Conservation (phyloP, 2,888 invertebrate genomes). For the Blomia tropicalis region DNA sequence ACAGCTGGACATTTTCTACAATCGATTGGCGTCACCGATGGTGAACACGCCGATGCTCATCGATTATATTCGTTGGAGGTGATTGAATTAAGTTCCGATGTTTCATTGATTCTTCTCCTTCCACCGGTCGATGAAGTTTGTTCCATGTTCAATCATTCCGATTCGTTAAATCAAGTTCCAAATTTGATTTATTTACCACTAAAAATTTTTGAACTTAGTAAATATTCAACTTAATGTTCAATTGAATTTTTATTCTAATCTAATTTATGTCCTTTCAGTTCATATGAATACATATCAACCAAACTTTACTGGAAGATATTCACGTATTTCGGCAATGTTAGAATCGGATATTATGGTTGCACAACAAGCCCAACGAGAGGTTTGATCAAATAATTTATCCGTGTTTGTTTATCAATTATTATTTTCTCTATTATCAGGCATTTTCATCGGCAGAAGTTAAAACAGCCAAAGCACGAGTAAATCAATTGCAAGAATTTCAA, state of each 20-base stretch:
- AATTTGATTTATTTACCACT: conserved; percentile 78
- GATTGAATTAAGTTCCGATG: conserved; percentile 72
- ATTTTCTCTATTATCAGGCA: conserved; percentile 42
- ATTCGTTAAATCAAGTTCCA: conserved; percentile 63
- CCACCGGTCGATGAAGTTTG: conserved; percentile 85
- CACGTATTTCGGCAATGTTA: conserved; percentile 74
- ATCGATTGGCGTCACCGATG: conserved; percentile 46
- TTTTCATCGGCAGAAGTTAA: conserved; percentile 76
- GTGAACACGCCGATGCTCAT: conserved; percentile 50
- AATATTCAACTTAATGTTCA: conserved; percentile 30
- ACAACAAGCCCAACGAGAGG: conserved; percentile 75
- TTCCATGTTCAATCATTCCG: conserved; percentile 48
- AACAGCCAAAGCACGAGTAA: conserved; percentile 64
- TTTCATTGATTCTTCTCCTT: conserved; percentile 77
- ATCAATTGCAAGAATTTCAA: conserved; percentile 66
- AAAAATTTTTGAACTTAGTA: conserved; percentile 50
- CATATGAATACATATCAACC: conserved; percentile 85
- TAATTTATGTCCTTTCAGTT: conserved; percentile 50
- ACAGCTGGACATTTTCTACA: conserved; percentile 3
- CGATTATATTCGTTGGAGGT: conserved; percentile 82
- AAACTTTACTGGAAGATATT: conserved; percentile 74
- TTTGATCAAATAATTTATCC: conserved; percentile 29
- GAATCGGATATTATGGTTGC: conserved; percentile 81
- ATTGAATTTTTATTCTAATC: conserved; percentile 20
- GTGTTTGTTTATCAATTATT: background rate